Evolutionary conservation across 2,113 vertebrate species (phyloP), one percentile per base, ranked within the genome.

Genomic region (Vimba vimba): DNA sequence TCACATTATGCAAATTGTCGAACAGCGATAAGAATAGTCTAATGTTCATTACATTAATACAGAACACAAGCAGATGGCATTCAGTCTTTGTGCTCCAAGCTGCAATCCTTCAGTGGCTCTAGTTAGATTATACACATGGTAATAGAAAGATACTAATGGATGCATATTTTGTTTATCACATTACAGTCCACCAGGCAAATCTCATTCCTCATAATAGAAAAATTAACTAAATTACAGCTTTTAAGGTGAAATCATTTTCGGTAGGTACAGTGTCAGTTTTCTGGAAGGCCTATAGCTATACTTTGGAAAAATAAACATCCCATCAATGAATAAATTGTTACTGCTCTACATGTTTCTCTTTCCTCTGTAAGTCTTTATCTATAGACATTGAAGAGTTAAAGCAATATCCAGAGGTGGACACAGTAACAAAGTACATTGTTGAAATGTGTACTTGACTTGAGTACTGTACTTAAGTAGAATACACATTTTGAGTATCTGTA

Each of bases 21-120:
- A 47, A 11, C 12, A 27, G 79, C 10, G 15, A 36, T n/a, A 36
- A 62, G 73, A 59, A 82, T 52, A 33, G 57, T 59, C 21, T 47
- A 73, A 85, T 57, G 27, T 73, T 36, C 13, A 33, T 43, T 64
- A 55, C 55, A 88, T 71, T 36, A 78, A 27, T 57, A 59, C 60
- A 68, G 33, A 86, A 68, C 52, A 57, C 10, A 71, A 43, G 68
- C 2, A 82, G 43, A 74, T 36, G 23, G 23, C 25, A 45, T 25
- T 79, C 68, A 81, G 9, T 39, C 50, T 11, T 45, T 27, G 59
- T 80, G 78, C 55, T 79, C 17, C 11, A 15, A 39, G 33, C 19
- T 79, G 78, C 36, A 80, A n/a, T 43, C 19, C 23, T 15, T 60
- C 21, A 79, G 9, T 62, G 76, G 23, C 19, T 59, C 69, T 45